Evolutionary conservation across 2,888 invertebrate genomes (phyloP), one percentile per base, ranked within the genome.

Genomic region (Calameuta filiformis): DNA sequence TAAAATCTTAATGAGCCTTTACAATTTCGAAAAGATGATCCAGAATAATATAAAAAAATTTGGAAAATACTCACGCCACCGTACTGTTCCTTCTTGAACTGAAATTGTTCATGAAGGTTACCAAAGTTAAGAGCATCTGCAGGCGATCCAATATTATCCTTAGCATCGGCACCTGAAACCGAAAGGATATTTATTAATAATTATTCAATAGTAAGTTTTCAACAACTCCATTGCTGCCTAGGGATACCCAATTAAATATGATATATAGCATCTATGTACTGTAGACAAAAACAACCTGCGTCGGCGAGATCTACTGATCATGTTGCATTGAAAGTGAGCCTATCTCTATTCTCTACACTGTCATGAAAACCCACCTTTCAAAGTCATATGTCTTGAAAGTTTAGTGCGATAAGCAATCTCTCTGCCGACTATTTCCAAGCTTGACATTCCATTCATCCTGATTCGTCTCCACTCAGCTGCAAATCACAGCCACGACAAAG

Each of bases 141-240:
- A 12, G 92, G 92, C 4, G 94, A 93, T 12, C 94, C 94, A 77
- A 94, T 94, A 85, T 94, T 94, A 79, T 92, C 92, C 81, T 91
- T 92, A 0, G 94, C 93, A 88, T 94, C 93, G 75, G 91, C 91
- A 73, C 91, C 92, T 92, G 79, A 77, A 89, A 85, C 33, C 80
- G 73, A 75, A 73, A 33, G 35, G 6, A 76, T 15, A 33, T 15
- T 30, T 75, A 56, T 56, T 56, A 23, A 56, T 2, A 56, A 23
- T 56, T 56, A 56, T 56, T 56, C 2, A 23, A 56, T 56, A 23
- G 2, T 9, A 56, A 56, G 23, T 23, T 23, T 56, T 56, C 40
- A 56, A 23, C 40, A 56, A 56, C 9, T 23, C 23, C 40, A 56
- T 56, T 23, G 9, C 40, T 56, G 40, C 9, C 23, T 56, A 56